Conservation (phyloP, 1,140 invertebrate species). For the Drosophila pectinifera region DNA sequence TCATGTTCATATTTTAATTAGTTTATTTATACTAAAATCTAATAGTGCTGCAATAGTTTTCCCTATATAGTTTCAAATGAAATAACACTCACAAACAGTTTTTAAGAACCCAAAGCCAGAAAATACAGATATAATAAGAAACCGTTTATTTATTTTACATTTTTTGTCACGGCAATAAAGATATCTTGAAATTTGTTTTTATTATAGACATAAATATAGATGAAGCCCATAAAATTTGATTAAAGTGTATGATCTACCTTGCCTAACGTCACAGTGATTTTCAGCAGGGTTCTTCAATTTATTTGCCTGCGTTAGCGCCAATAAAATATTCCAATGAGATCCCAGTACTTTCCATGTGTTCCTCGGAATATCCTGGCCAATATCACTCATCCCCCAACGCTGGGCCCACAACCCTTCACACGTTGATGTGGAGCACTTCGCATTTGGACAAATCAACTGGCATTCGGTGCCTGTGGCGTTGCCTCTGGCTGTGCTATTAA, state of each 20-base stretch:
- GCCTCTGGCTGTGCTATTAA: conserved; percentile 66
- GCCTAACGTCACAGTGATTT: background rate
- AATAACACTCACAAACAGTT: background rate
- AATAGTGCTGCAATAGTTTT: too few species aligned
- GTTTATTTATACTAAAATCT: background rate
- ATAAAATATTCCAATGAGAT: conserved; percentile 40
- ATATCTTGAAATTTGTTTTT: background rate
- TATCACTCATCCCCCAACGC: conserved; percentile 6
- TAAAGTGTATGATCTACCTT: background rate
- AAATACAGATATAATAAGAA: background rate
- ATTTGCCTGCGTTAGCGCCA: conserved; percentile 26
- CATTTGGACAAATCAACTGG: conserved; percentile 65
- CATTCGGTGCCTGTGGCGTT: conserved; percentile 31
- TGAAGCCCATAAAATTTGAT: background rate
- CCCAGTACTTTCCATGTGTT: conserved; percentile 14
- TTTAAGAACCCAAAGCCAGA: background rate
- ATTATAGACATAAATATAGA: background rate
- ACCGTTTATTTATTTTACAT: background rate
- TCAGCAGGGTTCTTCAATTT: background rate
- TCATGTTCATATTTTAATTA: background rate
- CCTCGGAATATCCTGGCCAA: conserved; percentile 18
- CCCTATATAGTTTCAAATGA: too few species aligned
- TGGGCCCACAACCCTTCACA: conserved; percentile 15
- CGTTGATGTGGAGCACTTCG: conserved; percentile 17
- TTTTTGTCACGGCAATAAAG: background rate